Base-by-base conservation (phyloP, 2,113 vertebrate species). In the Eupsittula cactorum region DNA sequence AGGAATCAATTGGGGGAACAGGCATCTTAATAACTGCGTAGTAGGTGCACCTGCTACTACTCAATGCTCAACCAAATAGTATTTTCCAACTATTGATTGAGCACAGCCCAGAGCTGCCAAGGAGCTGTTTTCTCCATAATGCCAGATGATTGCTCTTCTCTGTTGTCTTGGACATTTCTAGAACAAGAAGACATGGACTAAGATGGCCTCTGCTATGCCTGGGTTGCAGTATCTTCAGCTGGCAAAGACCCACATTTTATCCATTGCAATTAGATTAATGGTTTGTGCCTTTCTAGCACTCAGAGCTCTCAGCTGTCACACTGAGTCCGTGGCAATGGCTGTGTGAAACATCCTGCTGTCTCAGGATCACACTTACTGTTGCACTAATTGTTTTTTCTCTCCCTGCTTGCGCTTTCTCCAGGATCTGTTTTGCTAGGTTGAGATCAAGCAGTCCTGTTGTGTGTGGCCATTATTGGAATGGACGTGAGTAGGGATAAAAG, bases 21-120 rank as follows among this genome's bases (percentile, higher is more conserved):
- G 83, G 88, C 86, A 82, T 84, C 88, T 96, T 96, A 97, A 96
- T 96, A 94, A 86, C 86, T 86, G 80, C 7, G 9, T 53, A 69
- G 67, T 44, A 86, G 69, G 62, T 91, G 96, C 96, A 97, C 95
- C 96, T 97, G 96, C 96, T 95, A 84, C 96, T 93, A 20, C 86
- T 92, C 86, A 76, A 60, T 89, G 86, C 57, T 64, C 31, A 67
- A 65, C 80, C 44, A 63, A 88, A 82, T 27, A 76, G 86, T 90
- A 18, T 93, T 92, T 93, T 60, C 76, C 35, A 96, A 6, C 77
- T 94, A 96, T 97, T 95, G 93, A 97, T 89, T 39, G n/a, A 92
- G 86, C 46, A 33, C 50, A 81, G 57, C 92, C 90, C 92, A 47
- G 52, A 79, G 86, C 77, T 95, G 73, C 86, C 59, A 47, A 86